Evolutionary conservation across 2,888 invertebrate genomes (phyloP).

Genomic region (Cyclophora albipunctata): DNA sequence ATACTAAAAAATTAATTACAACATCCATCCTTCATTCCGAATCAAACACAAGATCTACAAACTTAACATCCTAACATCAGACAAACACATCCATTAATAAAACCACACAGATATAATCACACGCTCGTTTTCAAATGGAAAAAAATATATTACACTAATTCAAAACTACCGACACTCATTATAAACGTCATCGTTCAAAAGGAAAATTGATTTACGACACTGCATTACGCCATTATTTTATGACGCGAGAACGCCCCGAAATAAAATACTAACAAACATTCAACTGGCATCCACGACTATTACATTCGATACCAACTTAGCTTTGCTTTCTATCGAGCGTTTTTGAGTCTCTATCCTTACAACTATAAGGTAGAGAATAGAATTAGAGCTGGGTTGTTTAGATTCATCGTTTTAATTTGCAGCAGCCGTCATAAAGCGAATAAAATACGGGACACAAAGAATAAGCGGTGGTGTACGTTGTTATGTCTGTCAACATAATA

Average conservation of each 20-base stretch:
- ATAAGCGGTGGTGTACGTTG: conserved; percentile 73
- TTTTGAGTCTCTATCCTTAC: conserved; percentile 15
- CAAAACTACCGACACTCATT: conserved; percentile 63
- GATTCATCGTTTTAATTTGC: conserved; percentile 28
- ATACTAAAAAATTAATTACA: conserved; percentile 4
- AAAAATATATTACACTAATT: conserved; percentile 51
- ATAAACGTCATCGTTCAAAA: conserved; percentile 67
- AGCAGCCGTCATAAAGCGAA: conserved; percentile 72
- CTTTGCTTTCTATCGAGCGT: conserved; percentile 10
- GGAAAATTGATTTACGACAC: conserved; percentile 70
- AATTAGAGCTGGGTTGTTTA: conserved; percentile 7
- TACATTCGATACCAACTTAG: conserved; percentile 44
- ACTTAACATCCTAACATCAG: conserved; percentile 17
- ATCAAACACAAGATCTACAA: conserved; percentile 5
- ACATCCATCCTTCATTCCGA: conserved; percentile 1
- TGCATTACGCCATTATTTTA: conserved; percentile 74
- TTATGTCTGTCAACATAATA: conserved; percentile 75
- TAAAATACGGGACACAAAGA: conserved; percentile 75
- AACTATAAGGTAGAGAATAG: conserved; percentile 31
- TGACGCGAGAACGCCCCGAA: conserved; percentile 72
- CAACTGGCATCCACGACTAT: conserved; percentile 73
- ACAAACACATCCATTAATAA: conserved; percentile 39
- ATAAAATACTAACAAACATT: conserved; percentile 75
- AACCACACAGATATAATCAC: conserved; percentile 45
- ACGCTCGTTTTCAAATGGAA: conserved; percentile 32